These are phyloP conservation scores for Setophaga coronata DNA, from an alignment of 2,113 vertebrate genomes.

Conservation along the genomic window DNA sequence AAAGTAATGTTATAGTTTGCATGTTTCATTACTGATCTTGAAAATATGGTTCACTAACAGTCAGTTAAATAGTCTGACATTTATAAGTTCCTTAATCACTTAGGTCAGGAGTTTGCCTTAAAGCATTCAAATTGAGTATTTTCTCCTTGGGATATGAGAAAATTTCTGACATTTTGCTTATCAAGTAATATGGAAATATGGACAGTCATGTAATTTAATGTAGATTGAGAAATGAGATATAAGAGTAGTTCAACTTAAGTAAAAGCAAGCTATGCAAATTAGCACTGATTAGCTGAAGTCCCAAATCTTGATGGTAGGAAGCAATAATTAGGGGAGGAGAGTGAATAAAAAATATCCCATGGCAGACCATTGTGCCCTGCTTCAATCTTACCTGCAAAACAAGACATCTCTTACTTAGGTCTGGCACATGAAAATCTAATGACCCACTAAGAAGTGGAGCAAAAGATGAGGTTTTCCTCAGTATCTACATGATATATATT, in stretches of 20 bases:
- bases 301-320: neutral
- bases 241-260: neutral
- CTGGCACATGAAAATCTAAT: neutral
- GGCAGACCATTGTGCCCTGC: neutral
- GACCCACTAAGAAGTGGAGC: neutral
- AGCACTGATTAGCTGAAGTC: neutral
- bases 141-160: neutral
- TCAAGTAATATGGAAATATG: neutral
- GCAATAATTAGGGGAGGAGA: neutral
- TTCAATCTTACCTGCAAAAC: neutral
- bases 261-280: neutral
- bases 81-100: neutral
- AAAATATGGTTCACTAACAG: neutral
- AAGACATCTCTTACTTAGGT: neutral
- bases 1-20: neutral
- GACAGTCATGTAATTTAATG: neutral
- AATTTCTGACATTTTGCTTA: neutral
- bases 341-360: neutral
- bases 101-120: neutral
- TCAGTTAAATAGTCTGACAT: neutral
- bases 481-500: neutral
- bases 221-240: neutral
- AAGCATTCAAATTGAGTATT: neutral
- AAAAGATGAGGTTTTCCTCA: neutral
- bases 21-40: neutral